Evolutionary conservation across 2,113 vertebrate species (phyloP), one percentile per base, ranked within the genome.

Genomic region (Phainopepla nitens): DNA sequence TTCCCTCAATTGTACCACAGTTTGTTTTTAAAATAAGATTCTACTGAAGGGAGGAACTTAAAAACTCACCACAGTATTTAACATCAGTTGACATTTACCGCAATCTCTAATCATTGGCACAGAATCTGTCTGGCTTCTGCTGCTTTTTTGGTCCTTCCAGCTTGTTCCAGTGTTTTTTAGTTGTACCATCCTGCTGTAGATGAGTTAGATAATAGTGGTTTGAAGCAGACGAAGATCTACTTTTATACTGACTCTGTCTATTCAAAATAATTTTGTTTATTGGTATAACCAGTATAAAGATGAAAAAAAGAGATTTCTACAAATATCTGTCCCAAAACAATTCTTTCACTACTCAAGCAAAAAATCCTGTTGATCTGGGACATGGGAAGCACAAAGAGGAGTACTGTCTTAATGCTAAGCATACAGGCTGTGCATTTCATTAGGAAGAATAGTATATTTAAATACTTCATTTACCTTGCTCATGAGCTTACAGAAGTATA

Each of bases 1-100:
- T 97, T 97, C 97, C 96, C 96, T 94, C 92, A 93, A 96, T 97
- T 97, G 97, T 97, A 81, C 77, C 70, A 81, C 49, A 87, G 94
- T 89, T 95, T 96, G 85, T 91, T 97, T 97, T 96, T 96, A 39
- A 77, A 97, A 85, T 92, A 93, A 87, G 89, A 95, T 94, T 96
- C 90, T 95, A 82, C 92, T 93, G 89, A 81, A 82, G 89, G 77
- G 94, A 94, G 96, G 89, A 96, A 97, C 94, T 97, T 95, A 69
- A 95, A 93, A 97, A 86, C 85, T 92, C 85, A 87, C 92, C 89
- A 94, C 93, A 95, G 94, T 92, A 93, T 96, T 97, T 96, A 96
- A 96, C 94, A 96, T 96, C 96, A 94, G 96, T 96, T 96, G 96
- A 97, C 96, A 97, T 95, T 97, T 97, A 96, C 96, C 45, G 42